These are phyloP conservation scores for Spodoptera littoralis DNA, from an alignment of 2,888 invertebrate genomes.

Conservation along the genomic window DNA sequence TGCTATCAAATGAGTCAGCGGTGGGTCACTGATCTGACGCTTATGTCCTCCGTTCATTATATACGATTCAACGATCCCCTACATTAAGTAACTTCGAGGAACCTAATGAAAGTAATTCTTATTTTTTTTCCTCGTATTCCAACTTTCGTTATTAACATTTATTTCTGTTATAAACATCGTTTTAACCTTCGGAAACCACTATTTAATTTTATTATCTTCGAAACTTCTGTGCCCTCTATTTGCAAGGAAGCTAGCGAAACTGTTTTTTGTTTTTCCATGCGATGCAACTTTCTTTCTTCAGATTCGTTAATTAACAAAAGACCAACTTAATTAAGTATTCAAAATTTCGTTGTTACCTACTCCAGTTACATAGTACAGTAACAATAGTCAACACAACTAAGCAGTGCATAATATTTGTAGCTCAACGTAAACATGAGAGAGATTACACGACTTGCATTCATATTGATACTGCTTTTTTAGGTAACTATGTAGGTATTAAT, in stretches of 20 bases:
- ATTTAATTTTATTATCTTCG: slow-evolving; percentile 27
- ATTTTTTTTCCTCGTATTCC: slow-evolving; percentile 46
- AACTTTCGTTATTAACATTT: slow-evolving; percentile 51
- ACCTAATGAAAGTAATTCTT: slow-evolving; percentile 67
- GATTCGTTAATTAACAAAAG: slow-evolving; percentile 23
- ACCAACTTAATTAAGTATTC: slow-evolving; percentile 23
- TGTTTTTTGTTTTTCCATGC: slow-evolving; percentile 50
- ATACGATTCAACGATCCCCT: slow-evolving; percentile 50
- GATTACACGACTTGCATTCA: no score
- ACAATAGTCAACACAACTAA: slow-evolving; percentile 1
- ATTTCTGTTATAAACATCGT: slow-evolving; percentile 6
- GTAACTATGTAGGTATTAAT: no score
- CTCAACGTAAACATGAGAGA: no score
- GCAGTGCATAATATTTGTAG: background rate
- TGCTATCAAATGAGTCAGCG: slow-evolving; percentile 67
- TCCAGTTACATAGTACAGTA: slow-evolving; percentile 1
- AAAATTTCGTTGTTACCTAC: slow-evolving; percentile 8
- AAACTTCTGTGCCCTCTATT: slow-evolving; percentile 20
- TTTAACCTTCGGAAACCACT: slow-evolving; percentile 12
- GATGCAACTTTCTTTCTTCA: slow-evolving; percentile 46
- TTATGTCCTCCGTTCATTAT: slow-evolving; percentile 51
- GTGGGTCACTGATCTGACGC: slow-evolving; percentile 62
- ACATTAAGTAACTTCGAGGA: slow-evolving; percentile 59
- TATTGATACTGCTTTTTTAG: no score
- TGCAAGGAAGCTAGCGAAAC: slow-evolving; percentile 68